A percentile compares a stretch with the other conserved stretches of the same genome.
Evolutionary conservation across 2,797 vertebrate genomes (phyloP).

Genomic region (Tenualosa ilisha): DNA sequence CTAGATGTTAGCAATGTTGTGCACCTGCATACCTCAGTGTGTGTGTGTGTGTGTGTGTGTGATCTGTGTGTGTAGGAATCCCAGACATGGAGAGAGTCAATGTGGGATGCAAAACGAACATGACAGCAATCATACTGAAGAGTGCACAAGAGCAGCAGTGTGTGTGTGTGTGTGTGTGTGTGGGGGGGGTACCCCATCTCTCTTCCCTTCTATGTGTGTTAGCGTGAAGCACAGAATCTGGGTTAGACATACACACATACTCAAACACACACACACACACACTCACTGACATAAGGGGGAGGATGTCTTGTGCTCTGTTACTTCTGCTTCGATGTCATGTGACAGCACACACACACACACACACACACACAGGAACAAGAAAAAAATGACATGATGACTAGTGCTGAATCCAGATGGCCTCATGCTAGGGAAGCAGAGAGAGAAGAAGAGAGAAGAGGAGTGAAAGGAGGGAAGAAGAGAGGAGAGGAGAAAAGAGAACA

Average conservation of each 20-base stretch:
- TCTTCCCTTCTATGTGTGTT: background rate
- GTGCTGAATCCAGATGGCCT: background rate
- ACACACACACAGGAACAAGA: background rate
- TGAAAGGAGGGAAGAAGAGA: background rate
- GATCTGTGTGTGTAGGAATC: background rate
- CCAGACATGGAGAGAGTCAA: background rate
- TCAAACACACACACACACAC: background rate
- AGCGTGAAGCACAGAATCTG: background rate
- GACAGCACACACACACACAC: background rate
- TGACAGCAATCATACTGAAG: background rate
- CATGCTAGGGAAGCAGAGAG: background rate
- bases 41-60: background rate
- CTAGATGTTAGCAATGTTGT: background rate
- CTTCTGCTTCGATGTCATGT: background rate
- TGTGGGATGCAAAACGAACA: background rate
- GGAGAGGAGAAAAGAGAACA: background rate
- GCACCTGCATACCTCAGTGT: background rate
- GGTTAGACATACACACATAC: background rate
- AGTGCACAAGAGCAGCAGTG: background rate
- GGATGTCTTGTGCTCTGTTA: background rate
- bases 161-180: constrained; percentile 25
- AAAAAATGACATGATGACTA: background rate
- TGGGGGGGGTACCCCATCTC: background rate
- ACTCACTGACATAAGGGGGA: background rate
- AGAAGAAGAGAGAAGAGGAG: background rate